Conservation (phyloP, 2,113 vertebrate genomes). For the Ovis canadensis region DNA sequence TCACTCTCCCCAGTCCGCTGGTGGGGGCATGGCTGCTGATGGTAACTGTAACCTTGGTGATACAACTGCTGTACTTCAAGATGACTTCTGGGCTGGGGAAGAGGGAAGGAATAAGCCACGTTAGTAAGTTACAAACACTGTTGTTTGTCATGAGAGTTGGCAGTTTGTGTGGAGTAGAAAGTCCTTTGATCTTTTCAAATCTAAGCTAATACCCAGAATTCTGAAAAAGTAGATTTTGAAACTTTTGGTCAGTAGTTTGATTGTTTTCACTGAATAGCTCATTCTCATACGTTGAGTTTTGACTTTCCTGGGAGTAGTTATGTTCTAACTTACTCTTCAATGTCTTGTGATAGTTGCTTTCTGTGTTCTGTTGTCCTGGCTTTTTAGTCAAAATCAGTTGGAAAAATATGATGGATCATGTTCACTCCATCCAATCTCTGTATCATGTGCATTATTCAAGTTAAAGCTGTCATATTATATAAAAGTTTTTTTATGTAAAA, state of each 20-base stretch:
- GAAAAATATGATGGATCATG: too few relatives aligned
- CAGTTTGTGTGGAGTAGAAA: background rate
- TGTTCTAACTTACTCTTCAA: background rate
- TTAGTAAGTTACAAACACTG: background rate
- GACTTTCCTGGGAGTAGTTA: background rate
- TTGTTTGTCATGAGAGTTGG: background rate
- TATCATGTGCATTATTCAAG: background rate
- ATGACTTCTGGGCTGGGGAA: background rate
- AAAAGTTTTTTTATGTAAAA: background rate
- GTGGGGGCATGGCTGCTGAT: background rate
- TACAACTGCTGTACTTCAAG: background rate
- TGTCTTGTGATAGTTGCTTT: background rate
- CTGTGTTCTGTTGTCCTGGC: background rate
- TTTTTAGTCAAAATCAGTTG: background rate
- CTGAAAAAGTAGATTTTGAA: background rate
- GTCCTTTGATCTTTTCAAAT: background rate
- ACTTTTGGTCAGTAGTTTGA: background rate
- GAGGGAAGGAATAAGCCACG: background rate
- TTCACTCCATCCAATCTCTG: background rate
- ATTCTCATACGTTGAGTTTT: background rate
- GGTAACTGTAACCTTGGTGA: background rate
- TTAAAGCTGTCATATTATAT: background rate
- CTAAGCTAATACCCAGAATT: background rate
- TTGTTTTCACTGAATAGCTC: background rate
- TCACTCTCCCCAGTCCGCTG: background rate